Conservation (phyloP, 2,797 vertebrate genomes). For the Eremophila alpestris region DNA sequence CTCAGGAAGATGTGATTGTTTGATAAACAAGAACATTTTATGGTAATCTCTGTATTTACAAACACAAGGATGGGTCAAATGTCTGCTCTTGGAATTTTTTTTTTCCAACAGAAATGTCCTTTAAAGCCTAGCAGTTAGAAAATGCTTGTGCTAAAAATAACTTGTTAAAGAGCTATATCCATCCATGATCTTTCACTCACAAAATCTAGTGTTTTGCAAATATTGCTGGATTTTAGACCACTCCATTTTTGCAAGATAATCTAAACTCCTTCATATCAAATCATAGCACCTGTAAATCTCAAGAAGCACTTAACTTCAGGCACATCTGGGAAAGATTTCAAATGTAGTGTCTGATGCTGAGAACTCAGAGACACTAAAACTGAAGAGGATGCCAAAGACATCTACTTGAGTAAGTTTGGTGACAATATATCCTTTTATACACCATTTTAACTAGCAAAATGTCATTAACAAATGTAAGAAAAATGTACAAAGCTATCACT, state of each 20-base stretch:
- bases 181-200: neutral
- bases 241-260: neutral
- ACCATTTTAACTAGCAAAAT: neutral
- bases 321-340: neutral
- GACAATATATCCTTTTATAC: neutral
- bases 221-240: neutral
- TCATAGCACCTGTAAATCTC: neutral
- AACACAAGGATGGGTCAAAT: conserved; percentile 15
- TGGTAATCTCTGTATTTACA: conserved; percentile 58
- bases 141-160: conserved; percentile 19
- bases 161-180: neutral
- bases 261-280: neutral
- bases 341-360: neutral
- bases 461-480: neutral
- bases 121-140: conserved; percentile 18
- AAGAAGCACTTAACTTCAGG: neutral
- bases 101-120: neutral
- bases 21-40: conserved; percentile 62
- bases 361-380: neutral
- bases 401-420: neutral
- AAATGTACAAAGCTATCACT: neutral
- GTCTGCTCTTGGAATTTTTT: neutral
- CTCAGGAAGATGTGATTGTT: conserved; percentile 41
- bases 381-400: neutral
- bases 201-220: neutral